Conservation (phyloP, 2,888 invertebrate species). For the Lasioglossum malachurum region DNA sequence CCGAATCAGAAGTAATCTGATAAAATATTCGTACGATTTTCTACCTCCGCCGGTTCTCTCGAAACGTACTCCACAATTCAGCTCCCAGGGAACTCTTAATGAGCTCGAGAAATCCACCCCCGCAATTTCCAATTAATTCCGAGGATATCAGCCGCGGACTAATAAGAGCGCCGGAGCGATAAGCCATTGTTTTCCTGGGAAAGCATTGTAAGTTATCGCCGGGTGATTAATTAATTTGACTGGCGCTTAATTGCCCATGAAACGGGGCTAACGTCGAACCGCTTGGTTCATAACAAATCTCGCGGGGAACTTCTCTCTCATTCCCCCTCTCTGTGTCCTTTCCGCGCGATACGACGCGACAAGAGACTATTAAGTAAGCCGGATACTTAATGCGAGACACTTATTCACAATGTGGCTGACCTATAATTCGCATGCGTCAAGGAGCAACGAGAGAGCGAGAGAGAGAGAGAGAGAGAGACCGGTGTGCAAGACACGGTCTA, state of each 20-base stretch:
- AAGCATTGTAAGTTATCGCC: conserved; percentile 8
- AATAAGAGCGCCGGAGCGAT: neutral
- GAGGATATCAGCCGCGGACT: neutral
- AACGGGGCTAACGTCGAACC: conserved; percentile 37
- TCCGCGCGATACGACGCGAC: neutral
- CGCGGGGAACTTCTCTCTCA: neutral
- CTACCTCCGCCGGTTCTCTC: neutral
- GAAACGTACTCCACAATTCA: neutral
- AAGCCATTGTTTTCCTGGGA: neutral
- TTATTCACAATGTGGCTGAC: conserved; percentile 54
- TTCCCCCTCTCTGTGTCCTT: neutral
- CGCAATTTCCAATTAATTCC: neutral
- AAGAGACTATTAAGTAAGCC: conserved; percentile 20
- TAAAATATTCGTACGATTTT: neutral
- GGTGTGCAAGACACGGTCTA: conserved; percentile 65
- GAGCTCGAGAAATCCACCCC: neutral
- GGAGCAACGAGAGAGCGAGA: neutral
- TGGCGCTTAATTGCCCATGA: conserved; percentile 28
- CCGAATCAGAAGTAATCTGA: neutral
- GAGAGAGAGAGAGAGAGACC: conserved; percentile 23
- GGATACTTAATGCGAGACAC: conserved; percentile 45
- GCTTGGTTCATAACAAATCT: conserved; percentile 24
- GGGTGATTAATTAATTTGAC: conserved; percentile 25
- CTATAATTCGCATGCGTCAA: conserved; percentile 50
- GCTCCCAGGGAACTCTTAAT: neutral